Base-by-base conservation (phyloP, 2,113 vertebrate species). In the Cyprinodon brontotheroides region DNA sequence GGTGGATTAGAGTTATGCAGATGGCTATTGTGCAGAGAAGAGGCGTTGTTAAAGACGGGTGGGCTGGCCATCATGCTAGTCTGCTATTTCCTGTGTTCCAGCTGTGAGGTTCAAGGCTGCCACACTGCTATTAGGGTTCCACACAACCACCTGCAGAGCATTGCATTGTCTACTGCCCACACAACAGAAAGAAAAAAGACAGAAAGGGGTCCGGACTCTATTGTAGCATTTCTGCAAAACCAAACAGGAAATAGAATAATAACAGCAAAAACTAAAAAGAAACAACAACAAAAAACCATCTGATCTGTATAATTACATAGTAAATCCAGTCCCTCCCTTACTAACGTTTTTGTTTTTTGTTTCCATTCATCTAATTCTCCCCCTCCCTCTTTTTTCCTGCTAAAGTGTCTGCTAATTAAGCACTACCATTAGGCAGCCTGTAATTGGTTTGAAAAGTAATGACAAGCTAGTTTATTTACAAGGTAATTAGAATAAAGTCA, bases 381-480 rank as follows among this genome's bases (percentile, higher is more conserved):
- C 63, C 68, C 70, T 76, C 68, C 68, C 68, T 85, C 39, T 79
- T 83, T 88, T 90, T 90, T 90, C 87, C 88, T 85, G 85, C 80
- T 89, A 92, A 92, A 94, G 91, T 93, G 93, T 94, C 87, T 93
- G 90, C 94, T 94, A 95, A 94, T 95, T 94, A 94, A 94, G 93
- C 90, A 65, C 91, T 94, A 93, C 91, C 91, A 95, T 95, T 95
- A 95, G 93, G 92, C 94, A 94, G 91, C 91, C 89, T 94, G 90
- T 95, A 95, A 94, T 95, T 95, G 93, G 93, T 91, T 93, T 95
- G 94, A 94, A 93, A 95, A 95, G 93, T 93, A 94, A 95, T 94
- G 94, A 94, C 93, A 94, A 94, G 94, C 92, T 94, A 93, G 94
- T 95, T 94, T 95, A 94, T 95, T 95, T 95, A 94, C 94, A 94